These are phyloP conservation scores for Okapia johnstoni DNA, from an alignment of 2,113 vertebrate genomes.

Conservation along the genomic window DNA sequence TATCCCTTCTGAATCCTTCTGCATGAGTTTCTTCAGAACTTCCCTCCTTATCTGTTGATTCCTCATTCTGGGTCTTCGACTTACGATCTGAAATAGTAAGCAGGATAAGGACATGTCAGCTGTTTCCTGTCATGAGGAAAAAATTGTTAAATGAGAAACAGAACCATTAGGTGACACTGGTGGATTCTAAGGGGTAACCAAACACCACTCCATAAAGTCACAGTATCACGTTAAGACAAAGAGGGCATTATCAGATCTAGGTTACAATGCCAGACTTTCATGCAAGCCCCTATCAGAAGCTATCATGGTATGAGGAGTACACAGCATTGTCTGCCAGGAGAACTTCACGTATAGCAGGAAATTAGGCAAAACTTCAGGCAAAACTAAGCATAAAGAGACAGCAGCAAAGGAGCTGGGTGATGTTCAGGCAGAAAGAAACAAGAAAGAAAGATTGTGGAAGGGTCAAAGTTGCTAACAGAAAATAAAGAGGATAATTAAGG, in stretches of 20 bases:
- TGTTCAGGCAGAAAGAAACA: background rate
- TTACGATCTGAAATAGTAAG: conserved; percentile 57
- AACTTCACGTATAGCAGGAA: background rate
- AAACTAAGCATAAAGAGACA: background rate
- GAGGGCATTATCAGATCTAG: background rate
- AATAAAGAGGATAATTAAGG: background rate
- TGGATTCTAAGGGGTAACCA: background rate
- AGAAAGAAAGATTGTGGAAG: background rate
- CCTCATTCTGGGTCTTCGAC: conserved; percentile 29
- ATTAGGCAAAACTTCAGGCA: background rate
- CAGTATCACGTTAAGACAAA: background rate
- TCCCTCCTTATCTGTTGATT: conserved; percentile 39
- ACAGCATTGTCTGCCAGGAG: background rate
- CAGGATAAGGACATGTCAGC: background rate
- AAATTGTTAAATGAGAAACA: background rate
- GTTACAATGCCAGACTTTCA: background rate
- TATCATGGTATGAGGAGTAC: background rate
- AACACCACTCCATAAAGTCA: background rate
- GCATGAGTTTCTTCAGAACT: conserved; percentile 48
- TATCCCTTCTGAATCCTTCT: conserved; percentile 32
- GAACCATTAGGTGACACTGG: background rate
- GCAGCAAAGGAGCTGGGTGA: background rate
- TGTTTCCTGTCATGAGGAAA: background rate
- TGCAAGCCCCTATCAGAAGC: background rate
- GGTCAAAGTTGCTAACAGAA: background rate